Evolutionary conservation across 2,113 vertebrate genomes (phyloP).

Genomic region (Leucopsar rothschildi): DNA sequence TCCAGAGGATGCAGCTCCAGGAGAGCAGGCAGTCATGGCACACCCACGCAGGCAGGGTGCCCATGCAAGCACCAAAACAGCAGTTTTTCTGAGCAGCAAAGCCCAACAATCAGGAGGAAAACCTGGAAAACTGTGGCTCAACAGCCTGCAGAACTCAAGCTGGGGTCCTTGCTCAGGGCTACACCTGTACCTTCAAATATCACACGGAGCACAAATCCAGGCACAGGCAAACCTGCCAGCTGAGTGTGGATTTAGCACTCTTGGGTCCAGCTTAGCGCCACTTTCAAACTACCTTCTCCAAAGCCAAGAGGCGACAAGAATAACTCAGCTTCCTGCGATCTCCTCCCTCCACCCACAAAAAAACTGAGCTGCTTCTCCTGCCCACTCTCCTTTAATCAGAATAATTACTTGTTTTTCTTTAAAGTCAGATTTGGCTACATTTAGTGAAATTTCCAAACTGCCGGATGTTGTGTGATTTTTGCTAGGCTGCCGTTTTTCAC

Average conservation of each 20-base stretch:
- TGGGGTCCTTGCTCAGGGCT: neutral
- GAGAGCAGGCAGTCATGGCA: neutral
- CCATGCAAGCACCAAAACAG: neutral
- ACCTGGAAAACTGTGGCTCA: accelerated
- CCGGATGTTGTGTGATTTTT: slow-evolving; percentile 65
- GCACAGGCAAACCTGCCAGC: neutral
- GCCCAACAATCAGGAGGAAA: neutral
- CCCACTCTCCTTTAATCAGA: slow-evolving; percentile 60
- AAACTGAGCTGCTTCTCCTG: slow-evolving; percentile 48
- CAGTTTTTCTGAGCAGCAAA: neutral
- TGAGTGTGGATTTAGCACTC: neutral
- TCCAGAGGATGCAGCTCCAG: neutral
- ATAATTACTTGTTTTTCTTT: slow-evolving; percentile 70
- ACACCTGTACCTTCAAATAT: neutral
- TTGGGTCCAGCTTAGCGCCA: neutral
- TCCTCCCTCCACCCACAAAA: slow-evolving; percentile 39
- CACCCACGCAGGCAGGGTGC: neutral
- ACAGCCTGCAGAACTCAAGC: neutral
- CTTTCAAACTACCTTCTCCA: neutral
- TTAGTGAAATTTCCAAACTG: slow-evolving; percentile 60
- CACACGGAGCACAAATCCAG: neutral
- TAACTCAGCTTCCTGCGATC: slow-evolving; percentile 34
- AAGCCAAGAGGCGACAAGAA: slow-evolving; percentile 17
- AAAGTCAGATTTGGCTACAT: slow-evolving; percentile 63
- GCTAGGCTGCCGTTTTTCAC: slow-evolving; percentile 58